Conservation (phyloP, 2,888 invertebrate species). For the Abrostola tripartita region DNA sequence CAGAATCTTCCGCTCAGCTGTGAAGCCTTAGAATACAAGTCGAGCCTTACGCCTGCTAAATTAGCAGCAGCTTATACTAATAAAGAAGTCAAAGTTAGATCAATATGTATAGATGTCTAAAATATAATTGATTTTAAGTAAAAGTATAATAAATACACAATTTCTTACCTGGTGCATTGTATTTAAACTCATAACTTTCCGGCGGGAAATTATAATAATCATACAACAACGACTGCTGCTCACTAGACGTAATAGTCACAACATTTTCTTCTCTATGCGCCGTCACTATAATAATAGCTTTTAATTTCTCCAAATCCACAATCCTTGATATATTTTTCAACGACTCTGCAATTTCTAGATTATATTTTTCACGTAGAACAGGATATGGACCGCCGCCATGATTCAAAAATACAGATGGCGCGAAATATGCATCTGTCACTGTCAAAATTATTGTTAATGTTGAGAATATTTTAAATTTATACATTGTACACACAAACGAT, state of each 20-base stretch:
- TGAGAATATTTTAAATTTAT: constrained; percentile 5
- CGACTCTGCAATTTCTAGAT: constrained; percentile 61
- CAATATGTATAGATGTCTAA: no score
- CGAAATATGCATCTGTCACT: constrained; percentile 53
- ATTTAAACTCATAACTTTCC: constrained; percentile 65
- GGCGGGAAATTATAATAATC: constrained; percentile 70
- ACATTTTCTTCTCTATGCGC: constrained; percentile 68
- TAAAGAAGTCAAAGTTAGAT: no score
- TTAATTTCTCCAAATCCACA: constrained; percentile 58
- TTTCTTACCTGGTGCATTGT: constrained; percentile 61
- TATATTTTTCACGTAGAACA: constrained; percentile 61
- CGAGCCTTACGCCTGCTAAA: no score
- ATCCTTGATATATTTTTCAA: constrained; percentile 59
- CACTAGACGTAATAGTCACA: constrained; percentile 64
- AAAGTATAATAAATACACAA: no score
- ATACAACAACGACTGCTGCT: constrained; percentile 60
- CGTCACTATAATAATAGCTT: constrained; percentile 66
- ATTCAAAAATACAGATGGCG: constrained; percentile 69
- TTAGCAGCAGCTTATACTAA: no score
- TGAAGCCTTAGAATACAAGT: no score
- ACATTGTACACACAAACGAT: constrained; percentile 13
- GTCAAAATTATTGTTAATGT: constrained; percentile 10
- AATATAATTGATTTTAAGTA: no score
- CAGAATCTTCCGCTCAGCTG: no score
- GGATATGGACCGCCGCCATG: constrained; percentile 70